Conservation (phyloP, 2,888 invertebrate genomes). For the Dexiosoma caninum region DNA sequence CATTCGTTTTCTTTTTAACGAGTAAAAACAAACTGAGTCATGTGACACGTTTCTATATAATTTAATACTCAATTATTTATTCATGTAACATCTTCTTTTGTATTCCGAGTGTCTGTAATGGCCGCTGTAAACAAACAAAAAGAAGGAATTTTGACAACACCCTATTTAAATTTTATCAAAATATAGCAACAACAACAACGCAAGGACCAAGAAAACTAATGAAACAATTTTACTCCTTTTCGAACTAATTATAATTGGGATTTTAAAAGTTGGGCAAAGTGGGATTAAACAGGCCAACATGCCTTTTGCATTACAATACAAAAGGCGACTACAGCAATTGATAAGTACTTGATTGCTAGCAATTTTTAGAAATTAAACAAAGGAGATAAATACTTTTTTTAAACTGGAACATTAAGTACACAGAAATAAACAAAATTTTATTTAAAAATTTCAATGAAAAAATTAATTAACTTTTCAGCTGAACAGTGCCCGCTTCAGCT, state of each 20-base stretch:
- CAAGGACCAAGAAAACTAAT: conserved; percentile 5
- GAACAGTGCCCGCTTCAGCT: too few species aligned
- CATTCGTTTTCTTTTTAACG: not conserved
- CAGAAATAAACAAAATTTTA: too few species aligned
- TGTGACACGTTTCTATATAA: conserved; percentile 9
- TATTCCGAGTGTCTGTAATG: conserved; percentile 36
- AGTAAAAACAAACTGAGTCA: conserved; percentile 11
- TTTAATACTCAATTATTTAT: conserved; percentile 55
- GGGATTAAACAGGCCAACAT: conserved; percentile 40
- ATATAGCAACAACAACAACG: not conserved
- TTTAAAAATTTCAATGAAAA: too few species aligned
- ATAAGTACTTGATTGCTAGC: too few species aligned
- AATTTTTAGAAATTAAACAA: too few species aligned
- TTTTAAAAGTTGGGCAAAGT: conserved; percentile 71
- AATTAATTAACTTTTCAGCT: too few species aligned
- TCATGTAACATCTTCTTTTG: conserved; percentile 49
- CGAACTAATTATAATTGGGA: conserved; percentile 76
- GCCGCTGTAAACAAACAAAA: conserved; percentile 42
- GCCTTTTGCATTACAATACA: conserved; percentile 48
- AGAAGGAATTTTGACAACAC: not conserved
- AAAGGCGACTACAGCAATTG: too few species aligned
- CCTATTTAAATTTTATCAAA: conserved; percentile 53
- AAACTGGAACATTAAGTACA: too few species aligned
- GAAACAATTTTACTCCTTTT: conserved; percentile 54
- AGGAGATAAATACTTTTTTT: too few species aligned